Base-by-base conservation (phyloP, 2,797 vertebrate genomes). In the Alectoris magna region DNA sequence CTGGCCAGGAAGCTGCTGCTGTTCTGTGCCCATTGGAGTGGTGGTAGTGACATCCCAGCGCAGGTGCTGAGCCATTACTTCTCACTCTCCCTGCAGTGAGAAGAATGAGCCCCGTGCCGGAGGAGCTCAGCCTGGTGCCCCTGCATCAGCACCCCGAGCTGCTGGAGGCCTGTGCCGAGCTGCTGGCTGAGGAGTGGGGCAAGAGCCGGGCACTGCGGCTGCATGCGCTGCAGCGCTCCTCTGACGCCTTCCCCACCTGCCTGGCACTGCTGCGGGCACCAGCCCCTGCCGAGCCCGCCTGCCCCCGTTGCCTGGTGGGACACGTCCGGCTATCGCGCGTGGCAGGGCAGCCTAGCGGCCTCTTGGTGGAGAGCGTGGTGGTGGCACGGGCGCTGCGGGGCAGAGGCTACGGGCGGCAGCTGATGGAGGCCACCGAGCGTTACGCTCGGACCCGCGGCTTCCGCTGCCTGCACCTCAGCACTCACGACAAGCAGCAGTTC, bases 361-460 rank as follows among this genome's bases (percentile, higher is more conserved):
- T 99, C 59, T 99, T 99, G 1, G 97, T 99, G 49, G 99, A 99
- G 97, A 99, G 99, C 0, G 99, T 99, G 64, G 99, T 99, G 31
- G 98, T 99, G 84, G 97, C 98, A 38, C 95, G 84, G 74, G 96
- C 94, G 0, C 97, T 99, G 86, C 97, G 99, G 68, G 99, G 99
- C 39, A 98, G 95, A 88, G 99, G 99, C 93, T 99, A 98, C 0
- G 99, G 99, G 7, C 98, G 99, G 46, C 96, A 75, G 36, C 97
- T 99, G 94, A 99, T 99, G 99, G 98, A 98, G 84, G 98, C 98
- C 83, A 97, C 98, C 0, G 99, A 99, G 96, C 90, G 10, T n/a
- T 99, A 99, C 39, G 98, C 99, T 14, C 97, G 22, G 41, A 43
- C 88, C 26, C 97, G 96, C 55, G 98, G 98, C 24, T 99, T 98